Evolutionary conservation across 1,140 invertebrate species (phyloP).

Genomic region (Aricia agestis): DNA sequence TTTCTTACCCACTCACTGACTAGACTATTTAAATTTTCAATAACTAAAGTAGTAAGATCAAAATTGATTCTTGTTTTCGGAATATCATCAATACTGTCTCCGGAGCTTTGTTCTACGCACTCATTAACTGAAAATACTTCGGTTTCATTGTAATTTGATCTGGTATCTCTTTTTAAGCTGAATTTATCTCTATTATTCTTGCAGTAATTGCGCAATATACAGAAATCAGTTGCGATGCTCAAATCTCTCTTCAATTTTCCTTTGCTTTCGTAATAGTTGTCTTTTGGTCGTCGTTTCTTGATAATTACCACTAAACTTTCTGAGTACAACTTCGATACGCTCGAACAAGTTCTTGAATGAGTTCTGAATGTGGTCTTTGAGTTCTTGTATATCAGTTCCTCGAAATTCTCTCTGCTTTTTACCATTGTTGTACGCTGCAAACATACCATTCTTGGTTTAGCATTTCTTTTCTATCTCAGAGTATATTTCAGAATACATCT

Average conservation of each 20-base stretch:
- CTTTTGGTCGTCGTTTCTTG: constrained; percentile 35
- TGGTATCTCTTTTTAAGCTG: constrained; percentile 31
- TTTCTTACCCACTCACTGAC: constrained; percentile 52
- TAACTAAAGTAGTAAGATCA: constrained; percentile 44
- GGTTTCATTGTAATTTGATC: constrained; percentile 38
- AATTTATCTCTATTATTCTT: constrained; percentile 38
- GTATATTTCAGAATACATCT: neutral
- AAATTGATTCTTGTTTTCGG: constrained; percentile 30
- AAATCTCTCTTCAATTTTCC: constrained; percentile 49
- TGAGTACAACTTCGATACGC: constrained; percentile 37
- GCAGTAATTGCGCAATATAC: constrained; percentile 44
- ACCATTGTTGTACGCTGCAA: constrained; percentile 40
- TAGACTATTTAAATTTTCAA: constrained; percentile 52
- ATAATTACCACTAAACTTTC: constrained; percentile 40
- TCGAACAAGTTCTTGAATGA: constrained; percentile 44
- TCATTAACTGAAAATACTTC: constrained; percentile 37
- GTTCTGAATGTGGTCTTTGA: constrained; percentile 42
- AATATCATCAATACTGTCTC: constrained; percentile 38
- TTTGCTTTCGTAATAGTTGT: constrained; percentile 34
- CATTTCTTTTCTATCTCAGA: neutral
- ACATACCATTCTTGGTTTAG: constrained; percentile 21
- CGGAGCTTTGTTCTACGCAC: constrained; percentile 40
- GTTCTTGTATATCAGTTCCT: constrained; percentile 48
- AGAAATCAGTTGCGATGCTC: constrained; percentile 55
- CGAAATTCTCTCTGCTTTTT: constrained; percentile 32